Percentiles rank a stretch among this genome's conserved stretches.
These are phyloP conservation scores for Enteromius fasciolatus DNA, from an alignment of 2,797 vertebrate genomes.

Conservation along the genomic window DNA sequence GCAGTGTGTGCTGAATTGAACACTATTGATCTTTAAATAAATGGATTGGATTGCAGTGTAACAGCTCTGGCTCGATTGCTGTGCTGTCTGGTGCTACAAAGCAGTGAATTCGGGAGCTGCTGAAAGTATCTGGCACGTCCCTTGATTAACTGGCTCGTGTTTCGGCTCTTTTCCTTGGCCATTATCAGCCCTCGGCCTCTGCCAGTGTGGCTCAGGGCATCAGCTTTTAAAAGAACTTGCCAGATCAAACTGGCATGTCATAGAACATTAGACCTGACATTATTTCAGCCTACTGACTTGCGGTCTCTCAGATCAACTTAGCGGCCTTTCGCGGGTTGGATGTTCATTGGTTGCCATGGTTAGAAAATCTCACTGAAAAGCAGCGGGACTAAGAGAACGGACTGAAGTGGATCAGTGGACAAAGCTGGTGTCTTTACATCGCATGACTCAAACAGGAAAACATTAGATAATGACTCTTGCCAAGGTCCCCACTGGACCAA, in stretches of 20 bases:
- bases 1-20: slow-evolving; percentile 34
- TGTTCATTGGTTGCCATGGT: slow-evolving; percentile 73
- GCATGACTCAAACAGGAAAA: slow-evolving; percentile 59
- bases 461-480: slow-evolving; percentile 48
- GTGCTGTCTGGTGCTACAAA: slow-evolving; percentile 29
- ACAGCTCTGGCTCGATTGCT: slow-evolving; percentile 46
- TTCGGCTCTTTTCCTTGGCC: slow-evolving; percentile 59
- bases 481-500: slow-evolving; percentile 50
- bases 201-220: slow-evolving; percentile 64
- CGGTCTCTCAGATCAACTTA: slow-evolving; percentile 60
- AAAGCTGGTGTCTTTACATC: slow-evolving; percentile 63
- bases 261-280: slow-evolving; percentile 62
- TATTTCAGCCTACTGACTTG: slow-evolving; percentile 24
- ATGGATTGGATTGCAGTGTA: slow-evolving; percentile 50
- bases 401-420: slow-evolving; percentile 69
- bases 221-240: slow-evolving; percentile 68
- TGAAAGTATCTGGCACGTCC: slow-evolving; percentile 35
- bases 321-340: slow-evolving; percentile 62
- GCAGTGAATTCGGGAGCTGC: slow-evolving; percentile 26
- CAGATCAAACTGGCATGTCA: slow-evolving; percentile 71
- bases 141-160: slow-evolving; percentile 37
- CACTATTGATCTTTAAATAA: slow-evolving; percentile 53
- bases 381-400: slow-evolving; percentile 60
- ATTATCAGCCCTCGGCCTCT: slow-evolving; percentile 70
- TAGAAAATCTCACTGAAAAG: slow-evolving; percentile 61